phyloP scores from a whole-genome alignment of 2,797 vertebrate genomes.

The Acrocephalus scirpaceus region DNA sequence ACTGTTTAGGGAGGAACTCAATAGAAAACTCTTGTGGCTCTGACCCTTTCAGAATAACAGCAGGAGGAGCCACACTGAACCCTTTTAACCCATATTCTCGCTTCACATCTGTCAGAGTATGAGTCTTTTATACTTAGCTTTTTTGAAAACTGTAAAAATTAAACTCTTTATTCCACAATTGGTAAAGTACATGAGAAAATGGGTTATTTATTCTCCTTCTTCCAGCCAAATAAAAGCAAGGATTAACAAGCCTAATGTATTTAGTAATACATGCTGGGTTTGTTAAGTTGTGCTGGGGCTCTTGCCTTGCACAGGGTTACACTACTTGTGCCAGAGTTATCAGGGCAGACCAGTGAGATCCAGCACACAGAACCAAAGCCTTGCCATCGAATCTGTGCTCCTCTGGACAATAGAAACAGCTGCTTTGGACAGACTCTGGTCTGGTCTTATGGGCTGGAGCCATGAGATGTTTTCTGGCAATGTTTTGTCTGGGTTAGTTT shows the following conservation, averaged over 20 bases:
- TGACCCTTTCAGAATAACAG: not conserved
- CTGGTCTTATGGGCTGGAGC: not conserved
- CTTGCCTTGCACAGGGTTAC: not conserved
- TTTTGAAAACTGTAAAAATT: not conserved
- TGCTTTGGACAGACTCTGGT: not conserved
- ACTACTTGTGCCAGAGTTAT: rapidly evolving
- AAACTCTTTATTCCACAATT: not conserved
- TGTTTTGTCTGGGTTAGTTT: not conserved
- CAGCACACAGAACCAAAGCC: not conserved
- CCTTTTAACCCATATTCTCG: not conserved
- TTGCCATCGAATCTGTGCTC: not conserved
- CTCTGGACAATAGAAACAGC: rapidly evolving
- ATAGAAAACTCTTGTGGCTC: not conserved
- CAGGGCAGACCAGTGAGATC: not conserved
- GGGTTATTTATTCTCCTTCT: not conserved
- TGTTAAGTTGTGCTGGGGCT: not conserved
- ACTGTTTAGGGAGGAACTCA: constrained; percentile 12
- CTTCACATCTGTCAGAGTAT: not conserved
- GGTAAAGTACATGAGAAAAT: not conserved
- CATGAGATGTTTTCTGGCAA: not conserved
- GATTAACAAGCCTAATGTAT: not conserved
- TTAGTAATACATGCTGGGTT: not conserved
- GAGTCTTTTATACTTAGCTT: not conserved
- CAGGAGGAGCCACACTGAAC: not conserved
- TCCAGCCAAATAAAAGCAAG: not conserved